Percentiles rank a stretch among this genome's conserved stretches.
These are phyloP conservation scores for Gastrophryne carolinensis DNA, from an alignment of 2,797 vertebrate species.

Conservation along the genomic window DNA sequence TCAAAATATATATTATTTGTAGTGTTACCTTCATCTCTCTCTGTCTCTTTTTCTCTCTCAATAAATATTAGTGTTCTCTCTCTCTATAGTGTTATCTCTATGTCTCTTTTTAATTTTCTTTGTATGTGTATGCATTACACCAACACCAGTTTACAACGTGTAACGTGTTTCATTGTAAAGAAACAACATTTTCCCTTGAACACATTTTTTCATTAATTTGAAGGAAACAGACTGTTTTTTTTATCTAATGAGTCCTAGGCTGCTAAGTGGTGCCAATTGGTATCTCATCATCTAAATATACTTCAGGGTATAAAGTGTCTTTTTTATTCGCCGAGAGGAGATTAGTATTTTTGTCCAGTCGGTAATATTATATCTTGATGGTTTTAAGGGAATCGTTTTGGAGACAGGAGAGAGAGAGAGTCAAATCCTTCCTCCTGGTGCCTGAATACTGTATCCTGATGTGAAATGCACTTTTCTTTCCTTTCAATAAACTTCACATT, in stretches of 20 bases:
- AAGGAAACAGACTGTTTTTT: background rate
- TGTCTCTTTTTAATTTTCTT: no score
- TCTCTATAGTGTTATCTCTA: no score
- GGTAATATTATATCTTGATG: conserved; percentile 40
- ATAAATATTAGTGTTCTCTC: no score
- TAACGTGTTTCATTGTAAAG: no score
- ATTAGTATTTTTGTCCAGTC: conserved; percentile 36
- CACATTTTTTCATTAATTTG: background rate
- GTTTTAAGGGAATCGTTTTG: conserved; percentile 30
- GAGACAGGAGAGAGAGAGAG: conserved; percentile 22
- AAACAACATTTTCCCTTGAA: no score
- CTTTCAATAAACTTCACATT: conserved; percentile 40
- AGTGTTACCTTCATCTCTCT: no score
- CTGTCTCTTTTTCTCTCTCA: no score
- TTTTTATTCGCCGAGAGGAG: conserved; percentile 16
- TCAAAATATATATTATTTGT: no score
- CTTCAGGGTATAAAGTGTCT: conserved; percentile 20
- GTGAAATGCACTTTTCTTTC: conserved; percentile 38
- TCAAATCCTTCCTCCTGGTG: conserved; percentile 28
- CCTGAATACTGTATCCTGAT: conserved; percentile 35
- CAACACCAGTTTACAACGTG: no score
- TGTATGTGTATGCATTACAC: no score
- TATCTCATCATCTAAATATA: conserved; percentile 7
- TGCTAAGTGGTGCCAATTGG: background rate
- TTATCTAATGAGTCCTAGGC: background rate